Conservation (phyloP, 2,113 vertebrate genomes). For the Beaufortia kweichowensis region DNA sequence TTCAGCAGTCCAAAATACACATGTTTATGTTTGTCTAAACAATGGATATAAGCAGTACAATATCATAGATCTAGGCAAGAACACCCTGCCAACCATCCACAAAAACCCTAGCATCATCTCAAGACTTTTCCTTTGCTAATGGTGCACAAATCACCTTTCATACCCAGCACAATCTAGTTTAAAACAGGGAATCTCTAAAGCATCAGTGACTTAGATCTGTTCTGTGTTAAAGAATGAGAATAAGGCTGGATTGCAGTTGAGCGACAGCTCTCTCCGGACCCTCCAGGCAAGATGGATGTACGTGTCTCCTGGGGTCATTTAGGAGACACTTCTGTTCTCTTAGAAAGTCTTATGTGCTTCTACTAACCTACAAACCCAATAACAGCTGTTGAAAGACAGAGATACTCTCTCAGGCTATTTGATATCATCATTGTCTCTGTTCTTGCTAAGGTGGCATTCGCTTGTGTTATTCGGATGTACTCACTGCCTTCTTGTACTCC, state of each 20-base stretch:
- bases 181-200: neutral
- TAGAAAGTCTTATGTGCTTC: conserved; percentile 21
- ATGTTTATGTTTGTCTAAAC: too few relatives aligned
- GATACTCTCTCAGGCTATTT: neutral
- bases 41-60: too few relatives aligned
- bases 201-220: neutral
- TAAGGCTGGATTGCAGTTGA: neutral
- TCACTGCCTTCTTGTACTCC: too few relatives aligned
- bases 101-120: neutral
- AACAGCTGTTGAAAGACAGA: conserved; percentile 18
- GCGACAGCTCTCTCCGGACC: conserved; percentile 24
- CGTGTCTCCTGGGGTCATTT: conserved; percentile 31
- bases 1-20: too few relatives aligned
- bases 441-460: neutral
- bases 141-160: too few relatives aligned
- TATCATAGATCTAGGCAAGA: too few relatives aligned
- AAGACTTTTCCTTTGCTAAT: too few relatives aligned
- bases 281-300: conserved; percentile 22
- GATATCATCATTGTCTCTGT: conserved; percentile 4
- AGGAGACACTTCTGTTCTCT: conserved; percentile 3
- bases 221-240: neutral
- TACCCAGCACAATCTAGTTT: too few relatives aligned
- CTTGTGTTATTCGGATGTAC: conserved; percentile 6
- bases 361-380: neutral
- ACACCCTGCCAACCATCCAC: neutral